Conservation (phyloP, 2,888 invertebrate species). For the Oeneis ivallda region DNA sequence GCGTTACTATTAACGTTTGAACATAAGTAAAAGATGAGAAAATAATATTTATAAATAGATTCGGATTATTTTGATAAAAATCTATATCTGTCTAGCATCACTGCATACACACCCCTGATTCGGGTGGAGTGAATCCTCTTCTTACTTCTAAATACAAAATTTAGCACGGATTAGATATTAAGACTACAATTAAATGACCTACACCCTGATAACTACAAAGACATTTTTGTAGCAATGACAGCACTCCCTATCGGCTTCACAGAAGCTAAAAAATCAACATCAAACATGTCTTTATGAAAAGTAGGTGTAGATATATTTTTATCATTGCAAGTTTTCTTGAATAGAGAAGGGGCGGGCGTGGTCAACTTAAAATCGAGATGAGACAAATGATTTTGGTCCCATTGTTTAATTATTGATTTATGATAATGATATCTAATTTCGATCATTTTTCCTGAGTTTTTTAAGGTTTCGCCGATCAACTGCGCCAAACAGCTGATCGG, state of each 20-base stretch:
- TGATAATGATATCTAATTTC: not conserved
- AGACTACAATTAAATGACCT: constrained; percentile 78
- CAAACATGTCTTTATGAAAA: constrained; percentile 61
- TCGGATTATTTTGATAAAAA: constrained; percentile 81
- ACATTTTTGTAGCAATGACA: constrained; percentile 81
- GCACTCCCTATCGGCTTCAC: constrained; percentile 81
- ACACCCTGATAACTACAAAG: constrained; percentile 82
- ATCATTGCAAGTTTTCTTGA: constrained; percentile 66
- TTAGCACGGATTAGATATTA: constrained; percentile 73
- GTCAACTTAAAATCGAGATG: constrained; percentile 60
- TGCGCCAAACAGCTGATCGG: too few species aligned
- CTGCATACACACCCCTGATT: constrained; percentile 80
- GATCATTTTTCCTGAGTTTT: not conserved
- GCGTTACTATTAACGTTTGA: constrained; percentile 81
- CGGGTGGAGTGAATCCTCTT: constrained; percentile 77
- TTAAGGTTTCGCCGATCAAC: too few species aligned
- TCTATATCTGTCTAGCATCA: constrained; percentile 76
- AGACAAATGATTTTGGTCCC: constrained; percentile 47
- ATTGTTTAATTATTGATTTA: constrained; percentile 39
- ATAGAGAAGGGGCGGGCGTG: constrained; percentile 60
- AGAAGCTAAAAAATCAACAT: constrained; percentile 81
- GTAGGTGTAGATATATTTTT: constrained; percentile 55
- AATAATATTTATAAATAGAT: constrained; percentile 83
- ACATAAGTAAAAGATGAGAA: constrained; percentile 82
- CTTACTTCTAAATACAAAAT: constrained; percentile 70